Evolutionary conservation across 2,113 vertebrate genomes (phyloP).

Genomic region (Zosterops hypoxanthus): DNA sequence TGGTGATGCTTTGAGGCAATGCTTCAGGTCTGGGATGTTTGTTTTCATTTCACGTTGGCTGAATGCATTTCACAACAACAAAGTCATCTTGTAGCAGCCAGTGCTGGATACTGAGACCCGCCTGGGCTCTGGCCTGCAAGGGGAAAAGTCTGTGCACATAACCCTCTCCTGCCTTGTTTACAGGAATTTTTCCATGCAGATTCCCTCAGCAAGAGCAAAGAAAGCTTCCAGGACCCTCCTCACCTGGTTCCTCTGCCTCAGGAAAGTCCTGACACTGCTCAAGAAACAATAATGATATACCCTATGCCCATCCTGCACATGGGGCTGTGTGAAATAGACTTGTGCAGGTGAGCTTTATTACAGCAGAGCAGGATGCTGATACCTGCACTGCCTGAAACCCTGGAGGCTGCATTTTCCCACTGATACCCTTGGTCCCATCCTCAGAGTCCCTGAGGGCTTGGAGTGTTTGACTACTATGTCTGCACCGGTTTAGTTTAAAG

Average conservation of each 20-base stretch:
- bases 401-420: neutral
- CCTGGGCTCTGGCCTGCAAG: rapidly evolving
- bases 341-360: neutral
- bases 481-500: neutral
- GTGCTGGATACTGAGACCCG: neutral
- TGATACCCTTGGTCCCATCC: neutral
- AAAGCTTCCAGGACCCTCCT: neutral
- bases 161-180: neutral
- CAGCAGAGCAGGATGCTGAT: neutral
- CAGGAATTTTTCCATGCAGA: neutral
- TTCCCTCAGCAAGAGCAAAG: neutral
- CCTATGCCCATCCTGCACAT: neutral
- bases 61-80: neutral
- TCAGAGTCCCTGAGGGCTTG: neutral
- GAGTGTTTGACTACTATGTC: neutral
- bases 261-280: neutral
- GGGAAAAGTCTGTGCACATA: neutral
- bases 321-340: rapidly evolving
- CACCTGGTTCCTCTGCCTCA: neutral
- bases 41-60: neutral
- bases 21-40: neutral
- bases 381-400: neutral
- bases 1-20: neutral
- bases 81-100: neutral
- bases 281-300: neutral